These are phyloP conservation scores for Catocala nupta DNA, from an alignment of 2,888 invertebrate genomes.

Conservation along the genomic window DNA sequence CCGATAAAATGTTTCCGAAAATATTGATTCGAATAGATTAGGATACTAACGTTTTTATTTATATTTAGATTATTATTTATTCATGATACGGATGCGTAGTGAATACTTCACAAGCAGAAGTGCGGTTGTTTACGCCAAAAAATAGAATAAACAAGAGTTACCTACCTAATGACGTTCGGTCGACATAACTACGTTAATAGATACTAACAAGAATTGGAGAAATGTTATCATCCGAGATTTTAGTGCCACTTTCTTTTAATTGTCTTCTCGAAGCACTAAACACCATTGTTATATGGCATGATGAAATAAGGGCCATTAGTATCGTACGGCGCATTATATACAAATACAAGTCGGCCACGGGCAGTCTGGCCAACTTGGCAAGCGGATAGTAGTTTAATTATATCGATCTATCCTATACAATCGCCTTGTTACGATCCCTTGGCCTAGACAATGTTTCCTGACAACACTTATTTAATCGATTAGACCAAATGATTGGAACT, in stretches of 20 bases:
- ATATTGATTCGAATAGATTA: neutral
- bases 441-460: conserved; percentile 56
- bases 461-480: neutral
- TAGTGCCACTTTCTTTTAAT: conserved; percentile 21
- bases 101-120: conserved; percentile 6
- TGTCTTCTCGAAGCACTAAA: conserved; percentile 19
- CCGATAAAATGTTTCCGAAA: neutral
- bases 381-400: conserved; percentile 71
- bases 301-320: conserved; percentile 25
- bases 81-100: neutral
- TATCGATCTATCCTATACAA: conserved; percentile 69
- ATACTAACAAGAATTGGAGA: conserved; percentile 10
- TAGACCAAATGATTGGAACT: too few species aligned
- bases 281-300: conserved; percentile 21
- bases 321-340: conserved; percentile 35
- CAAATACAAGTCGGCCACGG: conserved; percentile 65
- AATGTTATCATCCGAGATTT: conserved; percentile 17
- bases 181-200: conserved; percentile 22
- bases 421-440: conserved; percentile 57
- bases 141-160: neutral
- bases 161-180: neutral
- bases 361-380: conserved; percentile 82
- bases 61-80: conserved; percentile 9
- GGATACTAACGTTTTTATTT: neutral
- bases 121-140: conserved; percentile 17